These are phyloP conservation scores for Fragum sueziense DNA, from an alignment of 2,888 invertebrate species.

Conservation along the genomic window DNA sequence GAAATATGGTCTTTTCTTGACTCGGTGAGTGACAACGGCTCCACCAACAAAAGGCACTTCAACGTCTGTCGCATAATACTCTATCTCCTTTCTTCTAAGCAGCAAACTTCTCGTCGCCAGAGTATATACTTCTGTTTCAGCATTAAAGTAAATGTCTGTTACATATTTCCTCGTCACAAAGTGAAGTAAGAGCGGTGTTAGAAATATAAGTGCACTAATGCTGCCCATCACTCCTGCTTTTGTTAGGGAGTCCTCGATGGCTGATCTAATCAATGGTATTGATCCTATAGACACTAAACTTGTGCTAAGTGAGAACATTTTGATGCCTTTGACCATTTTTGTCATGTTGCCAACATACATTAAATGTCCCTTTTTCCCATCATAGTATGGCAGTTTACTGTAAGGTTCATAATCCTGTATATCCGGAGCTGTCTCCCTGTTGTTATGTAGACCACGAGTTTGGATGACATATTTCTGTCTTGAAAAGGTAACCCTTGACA, in stretches of 20 bases:
- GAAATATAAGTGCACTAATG: constrained; percentile 91
- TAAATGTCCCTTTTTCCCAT: constrained; percentile 72
- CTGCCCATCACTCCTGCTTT: constrained; percentile 86
- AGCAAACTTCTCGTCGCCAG: constrained; percentile 72
- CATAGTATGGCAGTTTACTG: constrained; percentile 37
- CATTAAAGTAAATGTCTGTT: constrained; percentile 88
- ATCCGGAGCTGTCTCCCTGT: constrained; percentile 6
- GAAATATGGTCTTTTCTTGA: constrained; percentile 88
- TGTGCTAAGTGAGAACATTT: constrained; percentile 91
- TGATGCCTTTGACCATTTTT: constrained; percentile 88
- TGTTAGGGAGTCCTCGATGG: constrained; percentile 83
- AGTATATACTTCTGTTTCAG: constrained; percentile 72
- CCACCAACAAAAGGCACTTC: constrained; percentile 90
- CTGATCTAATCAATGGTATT: constrained; percentile 86
- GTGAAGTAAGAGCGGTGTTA: constrained; percentile 92
- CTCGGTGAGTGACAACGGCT: constrained; percentile 90
- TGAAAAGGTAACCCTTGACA: constrained; percentile 85
- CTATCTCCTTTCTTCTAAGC: constrained; percentile 79
- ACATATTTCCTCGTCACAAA: constrained; percentile 93
- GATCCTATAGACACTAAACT: constrained; percentile 88
- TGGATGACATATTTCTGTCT: constrained; percentile 78
- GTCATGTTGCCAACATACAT: constrained; percentile 89
- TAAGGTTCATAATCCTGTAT: constrained; percentile 29
- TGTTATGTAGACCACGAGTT: background rate
- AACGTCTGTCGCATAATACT: constrained; percentile 91